Base-by-base conservation (phyloP, 2,888 invertebrate species). In the Nomada ruficornis region DNA sequence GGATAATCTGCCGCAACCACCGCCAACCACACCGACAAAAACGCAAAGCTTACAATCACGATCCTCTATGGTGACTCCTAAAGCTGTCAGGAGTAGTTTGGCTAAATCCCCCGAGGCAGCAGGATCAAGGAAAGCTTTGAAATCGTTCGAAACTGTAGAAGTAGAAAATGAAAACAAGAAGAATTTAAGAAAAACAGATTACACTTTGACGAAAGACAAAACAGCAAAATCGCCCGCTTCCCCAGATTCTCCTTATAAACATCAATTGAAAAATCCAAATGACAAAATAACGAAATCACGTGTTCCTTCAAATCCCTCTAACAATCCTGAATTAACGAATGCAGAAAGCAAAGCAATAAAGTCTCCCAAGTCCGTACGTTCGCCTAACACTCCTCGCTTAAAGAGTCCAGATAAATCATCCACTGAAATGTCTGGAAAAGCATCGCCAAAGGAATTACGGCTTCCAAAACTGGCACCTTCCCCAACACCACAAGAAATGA, bases 21-120 rank as follows among this genome's bases (percentile, higher is more conserved):
- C 92, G 50, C 93, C 92, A 11, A 89, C 92, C 0, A 92, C 92
- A 23, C 93, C 93, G 10, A 92, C 90, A 29, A 88, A 89, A 75
- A 73, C 83, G 54, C 89, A 89, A 23, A 77, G 80, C 26, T 83
- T 86, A 36, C 77, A 87, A 36, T 89, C 91, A n/a, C 85, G 90
- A 5, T 75, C 88, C 13, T 84, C 90, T 3, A 80, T 89, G n/a
- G 80, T 92, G 26, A 92, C 92, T 7, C 90, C 93, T 29, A 88
- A 88, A 82, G 92, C 91, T 11, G 80, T 93, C 36, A 88, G 90
- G 44, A 89, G 89, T 52, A 87, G 91, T 75, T 71, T 92, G 60
- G 88, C 89, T 13, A 91, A 86, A 78, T 88, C 92, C 20, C 89
- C 91, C 26, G 89, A 89, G 26, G 44, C 79, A 10, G 44, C 68